Evolutionary conservation across 2,113 vertebrate genomes (phyloP), one percentile per base, ranked within the genome.

Genomic region (Prochilodus magdalenae): DNA sequence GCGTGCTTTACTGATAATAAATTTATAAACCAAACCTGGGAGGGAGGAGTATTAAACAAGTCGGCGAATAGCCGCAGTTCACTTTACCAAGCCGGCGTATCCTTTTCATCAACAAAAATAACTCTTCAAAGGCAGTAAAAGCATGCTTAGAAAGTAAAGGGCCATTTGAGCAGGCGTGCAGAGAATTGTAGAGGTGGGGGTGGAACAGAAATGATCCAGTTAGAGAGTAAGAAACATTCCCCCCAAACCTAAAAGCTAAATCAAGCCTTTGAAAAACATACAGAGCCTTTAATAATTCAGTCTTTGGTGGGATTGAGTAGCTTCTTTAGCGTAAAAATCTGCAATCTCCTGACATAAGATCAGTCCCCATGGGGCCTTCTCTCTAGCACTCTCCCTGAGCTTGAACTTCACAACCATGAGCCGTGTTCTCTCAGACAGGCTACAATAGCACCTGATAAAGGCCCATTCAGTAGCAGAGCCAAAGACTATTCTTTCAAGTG

Each of bases 51-150:
- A 91, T 91, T 87, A 86, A 90, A 91, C 91, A 91, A 90, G 89
- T 88, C 85, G 85, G 88, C 83, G 89, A 93, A 94, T 92, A 88
- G 90, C 92, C 49, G 29, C 75, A 88, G 84, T 87, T 89, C 85
- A 60, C 90, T 90, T 90, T 88, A 88, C 90, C 73, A 59, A 88
- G 88, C 88, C 86, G 60, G 85, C 84, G 77, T 92, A 93, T 94
- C 92, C 84, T 93, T 94, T 93, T 94, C 93, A 93, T 93, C 92
- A 93, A 92, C 93, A 92, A 91, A 94, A 95, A 94, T 92, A 93
- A 90, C 89, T 88, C 89, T 91, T 93, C 92, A 93, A 88, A 93
- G 90, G 86, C 91, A 87, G 91, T 92, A 89, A 94, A 91, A 93
- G 91, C 91, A 91, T 91, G 92, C 91, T 92, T 91, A 89, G 90